phyloP scores from a whole-genome alignment of 2,797 vertebrate genomes.

The Myotis planiceps region DNA sequence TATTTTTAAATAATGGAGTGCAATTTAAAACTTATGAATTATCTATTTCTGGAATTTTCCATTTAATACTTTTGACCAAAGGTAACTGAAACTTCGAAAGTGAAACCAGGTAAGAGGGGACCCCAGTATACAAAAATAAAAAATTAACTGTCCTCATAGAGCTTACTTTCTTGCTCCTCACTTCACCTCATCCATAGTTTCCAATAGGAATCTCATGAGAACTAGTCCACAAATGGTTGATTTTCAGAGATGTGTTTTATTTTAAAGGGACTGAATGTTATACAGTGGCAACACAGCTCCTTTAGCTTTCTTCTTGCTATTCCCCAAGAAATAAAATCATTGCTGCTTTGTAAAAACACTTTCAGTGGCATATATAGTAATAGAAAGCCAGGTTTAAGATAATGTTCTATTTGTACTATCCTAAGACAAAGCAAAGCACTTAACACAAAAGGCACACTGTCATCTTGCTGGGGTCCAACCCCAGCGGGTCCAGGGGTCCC shows the following conservation, averaged over 20 bases:
- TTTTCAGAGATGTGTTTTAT: background rate
- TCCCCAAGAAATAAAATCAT: constrained; percentile 36
- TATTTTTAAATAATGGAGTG: background rate
- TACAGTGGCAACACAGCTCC: background rate
- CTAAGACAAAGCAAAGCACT: background rate
- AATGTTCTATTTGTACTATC: background rate
- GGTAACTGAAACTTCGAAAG: background rate
- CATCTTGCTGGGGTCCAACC: too few relatives aligned
- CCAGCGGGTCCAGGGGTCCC: too few relatives aligned
- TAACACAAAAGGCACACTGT: background rate
- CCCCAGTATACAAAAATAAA: background rate
- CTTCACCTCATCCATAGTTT: background rate
- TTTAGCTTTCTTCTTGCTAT: constrained; percentile 19
- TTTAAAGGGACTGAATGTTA: constrained; percentile 15
- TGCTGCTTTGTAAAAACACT: constrained; percentile 34
- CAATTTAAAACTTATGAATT: background rate
- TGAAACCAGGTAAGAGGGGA: background rate
- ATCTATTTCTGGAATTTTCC: background rate
- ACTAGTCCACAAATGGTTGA: background rate
- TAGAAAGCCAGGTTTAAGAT: background rate
- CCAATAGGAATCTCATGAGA: background rate
- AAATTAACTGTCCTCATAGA: background rate
- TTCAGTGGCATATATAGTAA: background rate
- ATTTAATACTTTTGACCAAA: background rate
- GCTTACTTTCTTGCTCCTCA: background rate